Percentiles rank a stretch among this genome's conserved stretches.
phyloP scores from a whole-genome alignment of 1,140 invertebrate genomes.

The Megalonaias nervosa region DNA sequence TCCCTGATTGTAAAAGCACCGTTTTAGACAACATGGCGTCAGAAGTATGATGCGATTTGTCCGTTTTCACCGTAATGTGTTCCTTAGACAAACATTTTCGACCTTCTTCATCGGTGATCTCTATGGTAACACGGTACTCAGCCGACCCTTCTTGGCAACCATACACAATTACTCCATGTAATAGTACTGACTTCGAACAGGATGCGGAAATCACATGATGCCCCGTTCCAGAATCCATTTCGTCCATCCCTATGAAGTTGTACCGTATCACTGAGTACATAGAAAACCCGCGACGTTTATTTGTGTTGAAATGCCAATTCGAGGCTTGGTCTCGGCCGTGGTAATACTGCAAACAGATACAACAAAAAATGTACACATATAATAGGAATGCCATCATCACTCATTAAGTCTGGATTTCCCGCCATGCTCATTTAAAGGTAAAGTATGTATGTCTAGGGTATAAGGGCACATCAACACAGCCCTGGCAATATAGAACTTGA shows the following conservation, averaged over 20 bases:
- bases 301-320: conserved; percentile 24
- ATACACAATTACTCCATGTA: conserved; percentile 28
- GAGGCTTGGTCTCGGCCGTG: conserved; percentile 28
- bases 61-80: conserved; percentile 16
- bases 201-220: conserved; percentile 4
- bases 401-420: too few relatives aligned
- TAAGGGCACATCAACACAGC: too few relatives aligned
- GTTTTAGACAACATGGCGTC: conserved; percentile 16
- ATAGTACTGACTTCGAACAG: conserved; percentile 25
- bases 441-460: too few relatives aligned
- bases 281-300: conserved; percentile 17
- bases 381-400: too few relatives aligned
- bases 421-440: too few relatives aligned
- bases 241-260: background rate
- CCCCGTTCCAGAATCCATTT: background rate
- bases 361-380: too few relatives aligned
- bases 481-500: too few relatives aligned
- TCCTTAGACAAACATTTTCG: conserved; percentile 10
- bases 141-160: conserved; percentile 27
- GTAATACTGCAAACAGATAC: conserved; percentile 12
- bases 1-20: conserved; percentile 12
- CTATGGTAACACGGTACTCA: conserved; percentile 27
- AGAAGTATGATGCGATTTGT: conserved; percentile 22
- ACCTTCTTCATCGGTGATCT: conserved; percentile 5
- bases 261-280: conserved; percentile 19